Evolutionary conservation across 1,140 invertebrate genomes (phyloP), one percentile per base, ranked within the genome.

Genomic region (Leptonema lineaticorne): DNA sequence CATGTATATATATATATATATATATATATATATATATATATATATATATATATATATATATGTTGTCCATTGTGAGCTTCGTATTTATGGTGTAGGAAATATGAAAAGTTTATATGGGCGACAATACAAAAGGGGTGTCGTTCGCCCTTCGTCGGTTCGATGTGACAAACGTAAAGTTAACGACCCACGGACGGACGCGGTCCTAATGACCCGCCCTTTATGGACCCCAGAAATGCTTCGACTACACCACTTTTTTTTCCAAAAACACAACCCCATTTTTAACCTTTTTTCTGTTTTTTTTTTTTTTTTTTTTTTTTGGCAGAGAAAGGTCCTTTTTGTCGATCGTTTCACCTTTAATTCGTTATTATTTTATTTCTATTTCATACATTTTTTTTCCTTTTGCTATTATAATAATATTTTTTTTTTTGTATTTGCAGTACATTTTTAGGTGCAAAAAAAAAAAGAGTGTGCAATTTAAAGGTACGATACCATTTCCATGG

Each of bases 81-180:
- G n/a, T n/a, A n/a, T n/a, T n/a, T n/a, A n/a, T n/a, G n/a, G n/a
- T n/a, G n/a, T 41, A 11, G 37, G 9, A 41, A 41, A 41, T 41
- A 41, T 41, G 37, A 41, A 41, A 41, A 41, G 37, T 41, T 41
- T 41, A 41, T 41, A 41, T 41, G 37, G 37, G 16, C 37, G 37
- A n/a, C 37, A 4, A 11, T 41, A 41, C n/a, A n/a, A n/a, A 41
- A 41, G 37, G 37, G 37, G 11, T 16, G 5, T 1, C 11, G 37
- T 41, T 16, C 37, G 11, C 16, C 11, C 37, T 41, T 16, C 37
- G 9, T 41, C 16, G 11, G 37, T 11, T 41, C 37, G 37, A 41
- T 41, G 37, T 41, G 37, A 41, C 37, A 41, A 41, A 41, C 37
- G 37, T 41, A 41, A 41, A 41, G 37, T 41, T 41, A 41, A 41